A percentile compares a stretch with the other conserved stretches of the same genome.
Evolutionary conservation across 2,888 invertebrate genomes (phyloP).

Genomic region (Monochamus alternatus): DNA sequence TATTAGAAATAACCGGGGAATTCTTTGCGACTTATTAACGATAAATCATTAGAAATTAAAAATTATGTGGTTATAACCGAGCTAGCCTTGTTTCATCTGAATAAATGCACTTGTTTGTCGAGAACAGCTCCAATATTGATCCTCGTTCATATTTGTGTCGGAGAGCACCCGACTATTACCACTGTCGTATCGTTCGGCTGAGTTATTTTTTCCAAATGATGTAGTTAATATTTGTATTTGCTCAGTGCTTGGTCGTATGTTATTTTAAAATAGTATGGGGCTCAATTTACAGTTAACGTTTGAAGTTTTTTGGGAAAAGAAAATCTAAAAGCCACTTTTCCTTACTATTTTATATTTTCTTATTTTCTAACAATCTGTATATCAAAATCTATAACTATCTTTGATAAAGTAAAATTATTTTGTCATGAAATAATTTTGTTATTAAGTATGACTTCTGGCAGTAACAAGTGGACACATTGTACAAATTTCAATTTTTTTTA

Average conservation of each 20-base stretch:
- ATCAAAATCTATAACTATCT: background rate
- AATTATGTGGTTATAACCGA: conserved; percentile 13
- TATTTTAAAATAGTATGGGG: background rate
- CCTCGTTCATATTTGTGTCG: conserved; percentile 41
- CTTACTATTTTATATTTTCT: background rate
- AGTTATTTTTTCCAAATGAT: background rate
- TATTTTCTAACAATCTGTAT: too few species aligned
- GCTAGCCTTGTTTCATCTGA: conserved; percentile 21
- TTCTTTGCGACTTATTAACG: background rate
- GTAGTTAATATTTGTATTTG: conserved; percentile 3
- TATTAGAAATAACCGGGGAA: conserved; percentile 17
- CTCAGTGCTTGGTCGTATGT: background rate
- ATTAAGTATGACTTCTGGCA: too few species aligned
- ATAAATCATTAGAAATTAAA: conserved; percentile 1
- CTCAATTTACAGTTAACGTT: conserved; percentile 14
- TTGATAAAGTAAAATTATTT: background rate
- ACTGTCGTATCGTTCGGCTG: conserved; percentile 31
- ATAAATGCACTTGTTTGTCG: conserved; percentile 26
- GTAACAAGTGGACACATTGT: too few species aligned
- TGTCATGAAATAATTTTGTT: too few species aligned
- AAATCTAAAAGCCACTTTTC: background rate
- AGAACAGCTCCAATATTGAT: conserved; percentile 39
- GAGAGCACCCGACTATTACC: conserved; percentile 41
- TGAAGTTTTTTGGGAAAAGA: background rate
- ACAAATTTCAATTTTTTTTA: too few species aligned